Evolutionary conservation across 2,888 invertebrate species (phyloP).

Genomic region (Ceramica pisi): DNA sequence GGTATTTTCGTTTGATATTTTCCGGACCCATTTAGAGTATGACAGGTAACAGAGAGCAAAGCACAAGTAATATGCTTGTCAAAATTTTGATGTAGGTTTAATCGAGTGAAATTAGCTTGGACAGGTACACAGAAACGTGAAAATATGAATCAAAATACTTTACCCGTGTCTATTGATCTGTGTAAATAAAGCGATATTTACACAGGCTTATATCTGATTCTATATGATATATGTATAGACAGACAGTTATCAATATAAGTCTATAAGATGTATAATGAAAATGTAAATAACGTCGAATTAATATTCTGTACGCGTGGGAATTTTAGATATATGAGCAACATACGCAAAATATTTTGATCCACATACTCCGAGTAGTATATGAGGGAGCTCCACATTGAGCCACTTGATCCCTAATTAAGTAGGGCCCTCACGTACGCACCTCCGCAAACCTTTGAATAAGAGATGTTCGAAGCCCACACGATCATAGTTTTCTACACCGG

Average conservation of each 20-base stretch:
- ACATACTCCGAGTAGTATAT: conserved; percentile 36
- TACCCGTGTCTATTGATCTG: conserved; percentile 9
- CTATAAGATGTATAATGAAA: conserved; percentile 15
- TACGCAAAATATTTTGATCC: conserved; percentile 64
- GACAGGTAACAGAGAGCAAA: conserved; percentile 62
- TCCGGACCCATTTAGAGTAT: conserved; percentile 33
- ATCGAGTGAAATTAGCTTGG: conserved; percentile 58
- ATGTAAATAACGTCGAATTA: conserved; percentile 56
- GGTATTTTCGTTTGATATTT: conserved; percentile 43
- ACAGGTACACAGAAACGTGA: conserved; percentile 38
- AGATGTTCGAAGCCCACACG: conserved; percentile 62
- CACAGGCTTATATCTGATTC: conserved; percentile 2
- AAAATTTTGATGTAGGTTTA: conserved; percentile 66
- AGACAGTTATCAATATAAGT: conserved; percentile 17
- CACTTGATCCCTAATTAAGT: conserved; percentile 80
- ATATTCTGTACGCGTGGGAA: conserved; percentile 57
- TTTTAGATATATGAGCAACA: conserved; percentile 55
- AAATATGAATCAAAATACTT: conserved; percentile 50
- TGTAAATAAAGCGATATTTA: conserved; percentile 37
- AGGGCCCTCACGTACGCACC: conserved; percentile 79
- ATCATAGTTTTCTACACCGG: conserved; percentile 54
- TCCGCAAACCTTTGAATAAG: conserved; percentile 79
- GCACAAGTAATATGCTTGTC: conserved; percentile 63
- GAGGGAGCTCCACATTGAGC: conserved; percentile 63
- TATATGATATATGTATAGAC: not conserved